Evolutionary conservation across 2,113 vertebrate genomes (phyloP), one percentile per base, ranked within the genome.

Genomic region (Chaenogobius annularis): DNA sequence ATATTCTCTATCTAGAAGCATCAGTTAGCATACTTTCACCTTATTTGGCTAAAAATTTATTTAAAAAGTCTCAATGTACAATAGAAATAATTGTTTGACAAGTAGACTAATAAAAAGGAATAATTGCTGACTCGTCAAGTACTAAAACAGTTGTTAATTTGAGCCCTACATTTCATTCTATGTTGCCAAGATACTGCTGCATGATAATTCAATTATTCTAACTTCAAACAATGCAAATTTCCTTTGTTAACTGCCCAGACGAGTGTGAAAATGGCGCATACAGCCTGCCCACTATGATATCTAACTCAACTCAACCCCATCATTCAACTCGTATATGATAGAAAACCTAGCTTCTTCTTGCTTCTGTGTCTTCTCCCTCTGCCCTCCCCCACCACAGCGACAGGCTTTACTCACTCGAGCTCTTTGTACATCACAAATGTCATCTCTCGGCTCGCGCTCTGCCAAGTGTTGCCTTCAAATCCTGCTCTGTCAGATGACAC

Each of bases 401-500:
- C 10, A 19, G 19, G 2, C 20, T 59, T 23, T 44, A 52, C 37
- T 22, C 43, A 35, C 5, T 20, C 22, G 47, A 20, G 46, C 64
- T 55, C 70, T 59, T 58, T 50, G 50, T 26, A 31, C 66, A 66
- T 77, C 69, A 48, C 64, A 69, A 63, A 73, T 47, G 47, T 69
- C 50, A 50, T 8, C 7, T 7, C 55, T 12, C 1, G 14, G 10
- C 48, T 80, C 6, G 23, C 40, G 31, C 31, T 70, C 15, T 1
- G 59, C 68, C 72, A n/a, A 17, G n/a, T 19, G 19, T 62, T 59
- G 26, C 70, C 71, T 70, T 47, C 19, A 47, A 52, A 35, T 61
- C 20, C 17, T 43, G 13, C n/a, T 40, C 76, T 79, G 43, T 75
- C 62, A 74, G 55, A 55, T 59, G 47, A 78, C 69, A 43, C 46